These are phyloP conservation scores for Peromyscus attwateri DNA, from an alignment of 2,797 vertebrate species.

Conservation along the genomic window DNA sequence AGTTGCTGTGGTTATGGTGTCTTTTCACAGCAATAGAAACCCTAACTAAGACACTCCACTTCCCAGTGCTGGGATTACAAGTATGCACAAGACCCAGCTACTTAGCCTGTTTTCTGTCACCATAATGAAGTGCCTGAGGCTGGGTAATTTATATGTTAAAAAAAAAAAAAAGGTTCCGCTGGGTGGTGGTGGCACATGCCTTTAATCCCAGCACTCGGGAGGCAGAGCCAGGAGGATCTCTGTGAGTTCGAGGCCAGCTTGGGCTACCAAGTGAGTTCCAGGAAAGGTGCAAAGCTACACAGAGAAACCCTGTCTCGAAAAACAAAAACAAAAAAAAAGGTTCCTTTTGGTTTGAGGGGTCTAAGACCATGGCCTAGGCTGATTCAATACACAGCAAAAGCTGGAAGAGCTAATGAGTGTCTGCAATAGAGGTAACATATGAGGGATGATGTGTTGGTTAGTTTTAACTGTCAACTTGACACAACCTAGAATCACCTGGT, in stretches of 20 bases:
- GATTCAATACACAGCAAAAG: not conserved
- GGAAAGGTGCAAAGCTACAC: too few species aligned
- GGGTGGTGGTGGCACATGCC: too few species aligned
- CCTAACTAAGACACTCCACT: not conserved
- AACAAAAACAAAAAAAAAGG: too few species aligned
- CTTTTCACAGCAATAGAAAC: not conserved
- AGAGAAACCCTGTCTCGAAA: too few species aligned
- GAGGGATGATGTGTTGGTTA: not conserved
- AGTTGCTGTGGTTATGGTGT: not conserved
- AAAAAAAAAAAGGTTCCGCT: not conserved
- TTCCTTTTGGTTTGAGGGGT: not conserved
- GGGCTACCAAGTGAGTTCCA: too few species aligned
- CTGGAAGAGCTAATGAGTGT: not conserved
- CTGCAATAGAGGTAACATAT: not conserved
- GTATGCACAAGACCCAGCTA: not conserved
- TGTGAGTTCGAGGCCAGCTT: too few species aligned
- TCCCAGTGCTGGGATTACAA: not conserved
- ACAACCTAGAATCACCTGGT: not conserved
- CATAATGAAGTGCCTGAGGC: not conserved
- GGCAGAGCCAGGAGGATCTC: too few species aligned
- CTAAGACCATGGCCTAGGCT: not conserved
- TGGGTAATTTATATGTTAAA: not conserved
- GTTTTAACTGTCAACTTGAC: not conserved
- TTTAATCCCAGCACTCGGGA: too few species aligned
- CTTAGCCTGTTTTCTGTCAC: not conserved